Percentiles rank a stretch among this genome's conserved stretches.
Conservation (phyloP, 2,797 vertebrate genomes). For the Poeciliopsis paucimaculata region DNA sequence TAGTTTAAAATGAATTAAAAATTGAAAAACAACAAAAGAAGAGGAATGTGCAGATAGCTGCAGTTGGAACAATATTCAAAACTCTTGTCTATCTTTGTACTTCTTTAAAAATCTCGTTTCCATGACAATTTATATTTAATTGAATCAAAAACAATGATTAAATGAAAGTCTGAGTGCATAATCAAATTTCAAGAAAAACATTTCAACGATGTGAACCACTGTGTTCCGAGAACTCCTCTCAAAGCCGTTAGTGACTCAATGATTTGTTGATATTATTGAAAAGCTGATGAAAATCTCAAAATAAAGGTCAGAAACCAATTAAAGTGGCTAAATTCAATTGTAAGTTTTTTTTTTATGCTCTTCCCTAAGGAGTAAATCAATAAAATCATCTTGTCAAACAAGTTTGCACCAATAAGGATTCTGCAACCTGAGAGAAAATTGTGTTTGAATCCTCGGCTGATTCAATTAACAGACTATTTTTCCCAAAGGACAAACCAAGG, state of each 20-base stretch:
- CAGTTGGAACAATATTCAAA: conserved; percentile 16
- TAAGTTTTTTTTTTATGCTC: conserved; percentile 45
- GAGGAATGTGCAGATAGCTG: conserved; percentile 1
- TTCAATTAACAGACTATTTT: conserved; percentile 55
- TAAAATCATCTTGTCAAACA: conserved; percentile 62
- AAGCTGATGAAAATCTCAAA: conserved; percentile 24
- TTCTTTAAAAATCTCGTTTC: neutral
- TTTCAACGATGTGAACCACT: conserved; percentile 9
- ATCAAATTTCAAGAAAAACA: neutral
- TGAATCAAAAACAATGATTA: neutral
- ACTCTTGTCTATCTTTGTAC: neutral
- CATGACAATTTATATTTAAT: neutral
- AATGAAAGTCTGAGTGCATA: neutral
- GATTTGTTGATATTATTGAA: conserved; percentile 16
- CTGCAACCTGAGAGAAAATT: conserved; percentile 55
- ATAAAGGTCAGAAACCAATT: conserved; percentile 51
- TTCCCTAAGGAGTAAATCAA: conserved; percentile 60
- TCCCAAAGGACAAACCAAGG: conserved; percentile 53
- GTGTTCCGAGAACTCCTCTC: neutral
- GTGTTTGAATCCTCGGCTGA: conserved; percentile 36
- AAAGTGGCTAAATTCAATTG: conserved; percentile 58
- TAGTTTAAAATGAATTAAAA: neutral
- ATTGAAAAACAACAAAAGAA: neutral
- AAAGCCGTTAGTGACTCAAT: conserved; percentile 1
- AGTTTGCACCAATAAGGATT: conserved; percentile 30